Evolutionary conservation across 2,113 vertebrate species (phyloP).

Genomic region (Gallinago paraguaiae): DNA sequence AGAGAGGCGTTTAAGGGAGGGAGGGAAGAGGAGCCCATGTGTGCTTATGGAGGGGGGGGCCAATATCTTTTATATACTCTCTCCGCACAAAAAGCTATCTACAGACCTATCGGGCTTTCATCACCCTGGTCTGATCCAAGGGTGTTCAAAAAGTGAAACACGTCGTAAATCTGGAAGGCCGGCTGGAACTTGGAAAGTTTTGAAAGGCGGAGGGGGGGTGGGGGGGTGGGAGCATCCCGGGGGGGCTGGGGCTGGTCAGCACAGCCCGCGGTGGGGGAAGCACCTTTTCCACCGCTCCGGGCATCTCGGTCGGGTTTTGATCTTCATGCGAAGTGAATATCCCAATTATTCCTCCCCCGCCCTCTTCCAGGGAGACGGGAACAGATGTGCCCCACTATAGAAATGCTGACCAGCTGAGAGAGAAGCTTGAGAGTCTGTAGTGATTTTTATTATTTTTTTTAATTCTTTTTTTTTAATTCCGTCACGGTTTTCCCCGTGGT

Average conservation of each 20-base stretch:
- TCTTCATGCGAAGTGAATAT: slow-evolving; percentile 4
- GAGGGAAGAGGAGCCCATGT: not conserved
- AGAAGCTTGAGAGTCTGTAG: not conserved
- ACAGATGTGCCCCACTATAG: slow-evolving; percentile 51
- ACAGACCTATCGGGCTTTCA: slow-evolving; percentile 57
- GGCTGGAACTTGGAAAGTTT: slow-evolving; percentile 52
- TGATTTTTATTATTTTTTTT: not conserved
- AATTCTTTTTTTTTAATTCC: not conserved
- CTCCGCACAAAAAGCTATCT: slow-evolving; percentile 13
- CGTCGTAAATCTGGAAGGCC: slow-evolving; percentile 43
- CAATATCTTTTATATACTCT: not conserved
- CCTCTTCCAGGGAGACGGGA: slow-evolving; percentile 2
- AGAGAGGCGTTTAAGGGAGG: not conserved
- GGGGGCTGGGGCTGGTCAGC: not conserved
- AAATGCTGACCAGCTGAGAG: slow-evolving; percentile 43
- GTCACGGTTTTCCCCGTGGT: not conserved
- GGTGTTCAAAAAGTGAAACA: slow-evolving; percentile 59
- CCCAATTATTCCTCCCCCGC: not conserved
- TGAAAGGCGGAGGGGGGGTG: slow-evolving; percentile 3
- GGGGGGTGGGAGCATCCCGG: not conserved
- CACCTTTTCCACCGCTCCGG: not conserved
- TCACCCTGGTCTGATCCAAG: slow-evolving; percentile 56
- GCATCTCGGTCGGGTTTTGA: not conserved
- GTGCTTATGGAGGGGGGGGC: not conserved
- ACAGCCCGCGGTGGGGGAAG: not conserved